phyloP scores from a whole-genome alignment of 2,888 invertebrate genomes.

The Cheilosia grossa region DNA sequence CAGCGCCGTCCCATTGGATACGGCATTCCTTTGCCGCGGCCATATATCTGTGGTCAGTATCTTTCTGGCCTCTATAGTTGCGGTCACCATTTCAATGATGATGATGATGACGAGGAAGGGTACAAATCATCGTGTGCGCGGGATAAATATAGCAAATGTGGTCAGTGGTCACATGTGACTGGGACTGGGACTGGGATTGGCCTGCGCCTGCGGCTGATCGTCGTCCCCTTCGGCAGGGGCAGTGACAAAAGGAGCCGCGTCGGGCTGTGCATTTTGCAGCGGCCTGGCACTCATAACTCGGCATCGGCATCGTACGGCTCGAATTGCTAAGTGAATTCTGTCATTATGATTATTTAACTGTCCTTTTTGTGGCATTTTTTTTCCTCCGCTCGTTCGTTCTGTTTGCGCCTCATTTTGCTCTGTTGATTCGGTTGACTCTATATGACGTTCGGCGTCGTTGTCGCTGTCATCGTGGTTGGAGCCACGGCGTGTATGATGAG shows the following conservation, averaged over 20 bases:
- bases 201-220: slow-evolving; percentile 37
- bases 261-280: slow-evolving; percentile 31
- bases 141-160: slow-evolving; percentile 74
- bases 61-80: slow-evolving; percentile 46
- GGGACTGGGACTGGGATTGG: slow-evolving; percentile 17
- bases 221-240: slow-evolving; percentile 18
- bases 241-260: slow-evolving; percentile 38
- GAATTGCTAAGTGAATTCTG: slow-evolving; percentile 75
- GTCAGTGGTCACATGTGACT: slow-evolving; percentile 72
- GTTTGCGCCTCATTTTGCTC: slow-evolving; percentile 39
- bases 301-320: slow-evolving; percentile 59
- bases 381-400: slow-evolving; percentile 15
- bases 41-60: slow-evolving; percentile 70
- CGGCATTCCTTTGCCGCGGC: slow-evolving; percentile 31
- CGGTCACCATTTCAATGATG: slow-evolving; percentile 53
- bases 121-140: slow-evolving; percentile 72
- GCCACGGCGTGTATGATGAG: slow-evolving; percentile 28
- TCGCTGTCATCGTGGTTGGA: slow-evolving; percentile 11
- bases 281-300: slow-evolving; percentile 71
- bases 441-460: slow-evolving; percentile 49
- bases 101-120: slow-evolving; percentile 53
- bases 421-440: slow-evolving; percentile 58
- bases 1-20: slow-evolving; percentile 25
- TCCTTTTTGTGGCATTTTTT: slow-evolving; percentile 39
- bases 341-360: slow-evolving; percentile 71